A percentile compares a stretch with the other conserved stretches of the same genome.
These are phyloP conservation scores for Gonioctena quinquepunctata DNA, from an alignment of 1,140 invertebrate species.

Conservation along the genomic window DNA sequence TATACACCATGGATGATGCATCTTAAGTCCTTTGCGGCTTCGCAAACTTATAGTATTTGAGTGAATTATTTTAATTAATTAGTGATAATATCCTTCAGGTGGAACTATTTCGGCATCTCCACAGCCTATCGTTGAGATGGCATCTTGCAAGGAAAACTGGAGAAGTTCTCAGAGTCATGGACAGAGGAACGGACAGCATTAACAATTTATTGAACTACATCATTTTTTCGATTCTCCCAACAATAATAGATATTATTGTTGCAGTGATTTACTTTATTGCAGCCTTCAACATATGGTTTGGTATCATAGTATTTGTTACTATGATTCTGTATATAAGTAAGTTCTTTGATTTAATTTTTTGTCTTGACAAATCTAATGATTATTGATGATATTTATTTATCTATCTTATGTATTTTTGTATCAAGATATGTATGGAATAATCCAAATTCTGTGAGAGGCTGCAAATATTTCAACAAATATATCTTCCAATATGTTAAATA, in stretches of 20 bases:
- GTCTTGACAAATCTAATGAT: too few species aligned
- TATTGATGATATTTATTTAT: too few species aligned
- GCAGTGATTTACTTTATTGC: constrained; percentile 88
- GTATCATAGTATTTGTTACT: constrained; percentile 88
- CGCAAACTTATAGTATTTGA: too few species aligned
- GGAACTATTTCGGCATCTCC: constrained; percentile 83
- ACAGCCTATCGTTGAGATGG: constrained; percentile 85
- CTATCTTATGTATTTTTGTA: too few species aligned
- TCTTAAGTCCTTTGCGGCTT: too few species aligned
- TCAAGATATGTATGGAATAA: too few species aligned
- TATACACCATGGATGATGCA: too few species aligned
- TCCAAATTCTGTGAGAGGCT: too few species aligned
- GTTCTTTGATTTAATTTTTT: constrained; percentile 49
- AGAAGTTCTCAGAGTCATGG: constrained; percentile 92
- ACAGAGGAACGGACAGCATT: constrained; percentile 92
- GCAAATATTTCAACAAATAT: too few species aligned
- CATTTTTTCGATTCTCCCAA: constrained; percentile 86
- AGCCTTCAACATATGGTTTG: constrained; percentile 91
- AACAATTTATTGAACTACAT: constrained; percentile 91
- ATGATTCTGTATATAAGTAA: constrained; percentile 92
- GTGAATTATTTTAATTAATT: too few species aligned
- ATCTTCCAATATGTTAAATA: too few species aligned
- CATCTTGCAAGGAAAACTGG: constrained; percentile 93
- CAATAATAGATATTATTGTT: constrained; percentile 90
- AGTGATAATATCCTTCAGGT: too few species aligned